Percentiles rank a stretch among this genome's conserved stretches.
Evolutionary conservation across 2,113 vertebrate genomes (phyloP).

Genomic region (Falcunculus frontatus): DNA sequence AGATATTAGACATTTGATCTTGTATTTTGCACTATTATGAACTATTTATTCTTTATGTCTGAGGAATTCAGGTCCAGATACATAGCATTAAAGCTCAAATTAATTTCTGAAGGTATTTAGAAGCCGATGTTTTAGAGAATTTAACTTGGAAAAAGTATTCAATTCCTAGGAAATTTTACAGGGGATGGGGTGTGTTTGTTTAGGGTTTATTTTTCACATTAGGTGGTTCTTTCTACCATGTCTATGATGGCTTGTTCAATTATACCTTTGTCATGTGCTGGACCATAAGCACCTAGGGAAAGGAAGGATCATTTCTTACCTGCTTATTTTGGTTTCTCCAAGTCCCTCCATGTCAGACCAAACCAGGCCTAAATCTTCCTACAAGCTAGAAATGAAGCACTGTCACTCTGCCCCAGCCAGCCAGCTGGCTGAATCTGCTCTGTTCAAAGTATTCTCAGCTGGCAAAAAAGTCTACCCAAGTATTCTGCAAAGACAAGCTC

Average conservation of each 20-base stretch:
- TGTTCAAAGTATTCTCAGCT: background rate
- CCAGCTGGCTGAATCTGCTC: background rate
- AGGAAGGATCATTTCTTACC: slow-evolving; percentile 21
- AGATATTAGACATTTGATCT: background rate
- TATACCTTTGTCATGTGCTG: background rate
- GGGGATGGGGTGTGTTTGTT: background rate
- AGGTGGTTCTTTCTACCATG: background rate
- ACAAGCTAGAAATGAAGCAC: background rate
- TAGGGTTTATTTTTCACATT: background rate
- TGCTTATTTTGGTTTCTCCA: slow-evolving; percentile 23
- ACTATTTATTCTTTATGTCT: background rate
- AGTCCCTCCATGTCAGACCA: background rate
- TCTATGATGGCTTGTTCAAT: background rate
- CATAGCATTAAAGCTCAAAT: fast-evolving
- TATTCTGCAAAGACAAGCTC: background rate
- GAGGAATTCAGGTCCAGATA: background rate
- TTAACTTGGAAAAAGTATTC: background rate
- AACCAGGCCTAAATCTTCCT: background rate
- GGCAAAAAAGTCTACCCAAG: background rate
- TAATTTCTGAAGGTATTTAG: background rate
- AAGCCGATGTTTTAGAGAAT: background rate
- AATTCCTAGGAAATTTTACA: background rate
- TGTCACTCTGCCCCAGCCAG: background rate
- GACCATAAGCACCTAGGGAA: background rate
- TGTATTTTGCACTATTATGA: background rate